A percentile compares a stretch with the other conserved stretches of the same genome.
Conservation (phyloP, 1,140 invertebrate species). For the Aphaenogaster rudis region DNA sequence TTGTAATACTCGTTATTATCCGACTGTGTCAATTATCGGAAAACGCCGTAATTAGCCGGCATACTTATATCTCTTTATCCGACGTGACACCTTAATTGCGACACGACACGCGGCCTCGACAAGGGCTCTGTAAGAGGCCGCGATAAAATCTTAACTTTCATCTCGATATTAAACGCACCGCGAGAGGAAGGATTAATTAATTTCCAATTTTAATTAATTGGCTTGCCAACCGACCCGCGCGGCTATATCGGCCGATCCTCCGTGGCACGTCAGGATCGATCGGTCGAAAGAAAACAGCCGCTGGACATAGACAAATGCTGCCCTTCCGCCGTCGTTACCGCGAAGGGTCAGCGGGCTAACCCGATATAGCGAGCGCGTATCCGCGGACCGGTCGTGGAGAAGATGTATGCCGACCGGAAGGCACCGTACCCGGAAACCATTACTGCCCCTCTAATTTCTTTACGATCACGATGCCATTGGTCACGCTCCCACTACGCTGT, state of each 20-base stretch:
- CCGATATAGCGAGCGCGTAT: constrained; percentile 62
- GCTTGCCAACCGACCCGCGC: not conserved
- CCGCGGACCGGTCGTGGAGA: constrained; percentile 70
- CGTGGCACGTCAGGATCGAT: constrained; percentile 49
- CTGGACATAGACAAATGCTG: constrained; percentile 73
- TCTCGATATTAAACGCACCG: constrained; percentile 40
- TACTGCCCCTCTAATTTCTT: constrained; percentile 87
- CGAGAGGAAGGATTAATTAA: constrained; percentile 56
- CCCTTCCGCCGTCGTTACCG: constrained; percentile 65
- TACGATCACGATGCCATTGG: constrained; percentile 86
- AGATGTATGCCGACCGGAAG: constrained; percentile 86
- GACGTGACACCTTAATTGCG: constrained; percentile 60
- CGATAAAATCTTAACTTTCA: constrained; percentile 52
- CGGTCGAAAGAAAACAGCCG: constrained; percentile 52
- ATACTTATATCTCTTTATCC: constrained; percentile 50
- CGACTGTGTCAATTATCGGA: constrained; percentile 30
- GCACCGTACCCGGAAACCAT: constrained; percentile 85
- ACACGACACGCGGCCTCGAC: constrained; percentile 18
- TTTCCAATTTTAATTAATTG: constrained; percentile 60
- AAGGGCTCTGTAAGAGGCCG: not conserved
- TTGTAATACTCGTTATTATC: constrained; percentile 42
- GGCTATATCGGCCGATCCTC: not conserved
- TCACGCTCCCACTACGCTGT: constrained; percentile 82
- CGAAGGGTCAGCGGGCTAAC: constrained; percentile 71
- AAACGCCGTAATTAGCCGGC: constrained; percentile 50